Evolutionary conservation across 2,797 vertebrate species (phyloP).

Genomic region (Chrosomus eos): DNA sequence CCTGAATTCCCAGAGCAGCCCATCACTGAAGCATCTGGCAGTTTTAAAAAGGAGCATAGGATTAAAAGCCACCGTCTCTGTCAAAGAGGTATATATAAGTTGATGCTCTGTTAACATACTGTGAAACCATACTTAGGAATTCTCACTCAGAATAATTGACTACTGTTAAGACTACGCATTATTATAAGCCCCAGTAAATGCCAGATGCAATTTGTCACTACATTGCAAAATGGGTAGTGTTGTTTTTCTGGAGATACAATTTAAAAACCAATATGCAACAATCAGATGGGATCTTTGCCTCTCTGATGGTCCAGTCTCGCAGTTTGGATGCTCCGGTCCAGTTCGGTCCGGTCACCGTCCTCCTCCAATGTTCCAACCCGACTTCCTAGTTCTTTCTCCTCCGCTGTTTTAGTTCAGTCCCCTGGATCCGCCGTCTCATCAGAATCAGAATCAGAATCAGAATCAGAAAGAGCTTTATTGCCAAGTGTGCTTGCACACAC

Average conservation of each 20-base stretch:
- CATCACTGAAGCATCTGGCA: constrained; percentile 30
- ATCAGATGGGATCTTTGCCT: too few species aligned
- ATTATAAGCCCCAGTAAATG: not conserved
- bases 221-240: too few species aligned
- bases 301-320: too few species aligned
- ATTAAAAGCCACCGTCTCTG: constrained; percentile 2
- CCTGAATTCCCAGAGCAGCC: constrained; percentile 18
- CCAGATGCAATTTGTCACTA: not conserved
- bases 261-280: not conserved
- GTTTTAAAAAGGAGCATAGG: constrained; percentile 5
- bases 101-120: not conserved
- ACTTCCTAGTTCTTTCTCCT: too few species aligned
- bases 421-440: too few species aligned
- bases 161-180: not conserved
- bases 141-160: not conserved
- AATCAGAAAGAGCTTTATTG: too few species aligned
- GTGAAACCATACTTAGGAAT: not conserved
- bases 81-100: not conserved
- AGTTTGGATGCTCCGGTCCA: too few species aligned
- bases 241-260: not conserved
- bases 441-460: too few species aligned
- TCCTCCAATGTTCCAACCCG: too few species aligned
- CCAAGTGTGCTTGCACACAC: too few species aligned
- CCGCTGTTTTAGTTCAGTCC: too few species aligned
- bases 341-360: too few species aligned